phyloP scores from a whole-genome alignment of 2,113 vertebrate species.

The Xiphophorus maculatus region DNA sequence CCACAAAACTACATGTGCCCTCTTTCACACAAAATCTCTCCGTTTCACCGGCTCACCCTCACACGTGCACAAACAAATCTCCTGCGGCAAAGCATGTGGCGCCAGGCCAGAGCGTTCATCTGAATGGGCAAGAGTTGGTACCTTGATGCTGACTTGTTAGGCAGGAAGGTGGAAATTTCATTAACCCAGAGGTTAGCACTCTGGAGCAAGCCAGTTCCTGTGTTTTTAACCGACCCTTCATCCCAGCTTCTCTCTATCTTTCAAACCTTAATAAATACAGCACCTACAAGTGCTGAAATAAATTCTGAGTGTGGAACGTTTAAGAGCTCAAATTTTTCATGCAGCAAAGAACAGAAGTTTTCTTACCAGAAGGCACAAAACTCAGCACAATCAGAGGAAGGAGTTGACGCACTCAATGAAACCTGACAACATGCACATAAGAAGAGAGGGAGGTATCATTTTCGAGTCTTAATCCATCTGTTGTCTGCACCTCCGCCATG shows the following conservation, averaged over 20 bases:
- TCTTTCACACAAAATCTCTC: constrained; percentile 47
- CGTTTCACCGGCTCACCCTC: constrained; percentile 17
- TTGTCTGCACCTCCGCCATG: constrained; percentile 37
- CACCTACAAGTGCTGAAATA: constrained; percentile 16
- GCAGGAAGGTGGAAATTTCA: constrained; percentile 68
- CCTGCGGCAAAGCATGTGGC: constrained; percentile 52
- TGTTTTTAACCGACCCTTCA: constrained; percentile 21
- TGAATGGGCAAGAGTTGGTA: constrained; percentile 57
- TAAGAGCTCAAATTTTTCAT: constrained; percentile 13
- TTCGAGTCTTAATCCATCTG: constrained; percentile 8
- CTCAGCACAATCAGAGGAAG: background rate
- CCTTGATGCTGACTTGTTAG: constrained; percentile 66
- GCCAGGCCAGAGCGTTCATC: constrained; percentile 53
- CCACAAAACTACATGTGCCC: constrained; percentile 26
- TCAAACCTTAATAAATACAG: constrained; percentile 2
- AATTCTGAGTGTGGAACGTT: constrained; percentile 14
- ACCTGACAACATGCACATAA: background rate
- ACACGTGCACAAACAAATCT: constrained; percentile 34
- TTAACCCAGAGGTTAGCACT: constrained; percentile 70
- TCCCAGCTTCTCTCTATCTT: constrained; percentile 5
- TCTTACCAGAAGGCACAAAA: background rate
- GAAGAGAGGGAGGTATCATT: background rate
- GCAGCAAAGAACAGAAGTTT: background rate
- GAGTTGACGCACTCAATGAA: background rate
- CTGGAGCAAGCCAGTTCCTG: constrained; percentile 6